phyloP scores from a whole-genome alignment of 1,140 invertebrate genomes.

The honey bee (Apis mellifera) region Amel_HAv3.1 CM009933.2:4869001-4869500 shows the following conservation, averaged over 20 bases:
- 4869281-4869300: constrained; percentile 83
- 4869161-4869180: neutral
- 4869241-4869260: constrained; percentile 79
- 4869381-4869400: constrained; percentile 86
- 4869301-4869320: constrained; percentile 82
- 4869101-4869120: constrained; percentile 82
- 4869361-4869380: constrained; percentile 86
- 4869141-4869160: constrained; percentile 75
- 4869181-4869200: constrained; percentile 4
- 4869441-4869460: constrained; percentile 76
- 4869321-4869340: constrained; percentile 84
- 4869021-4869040: constrained; percentile 85
- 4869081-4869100: constrained; percentile 88
- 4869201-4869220: constrained; percentile 12
- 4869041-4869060: constrained; percentile 86
- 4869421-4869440: constrained; percentile 88
- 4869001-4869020: constrained; percentile 82
- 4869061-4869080: constrained; percentile 86
- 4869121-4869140: constrained; percentile 88
- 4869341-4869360: constrained; percentile 84
- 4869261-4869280: constrained; percentile 82
- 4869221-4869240: constrained; percentile 82
- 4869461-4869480: constrained; percentile 76
- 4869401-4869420: constrained; percentile 83
- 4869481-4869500: constrained; percentile 73